Evolutionary conservation across 2,113 vertebrate genomes (phyloP).

Genomic region (Camelus bactrianus): DNA sequence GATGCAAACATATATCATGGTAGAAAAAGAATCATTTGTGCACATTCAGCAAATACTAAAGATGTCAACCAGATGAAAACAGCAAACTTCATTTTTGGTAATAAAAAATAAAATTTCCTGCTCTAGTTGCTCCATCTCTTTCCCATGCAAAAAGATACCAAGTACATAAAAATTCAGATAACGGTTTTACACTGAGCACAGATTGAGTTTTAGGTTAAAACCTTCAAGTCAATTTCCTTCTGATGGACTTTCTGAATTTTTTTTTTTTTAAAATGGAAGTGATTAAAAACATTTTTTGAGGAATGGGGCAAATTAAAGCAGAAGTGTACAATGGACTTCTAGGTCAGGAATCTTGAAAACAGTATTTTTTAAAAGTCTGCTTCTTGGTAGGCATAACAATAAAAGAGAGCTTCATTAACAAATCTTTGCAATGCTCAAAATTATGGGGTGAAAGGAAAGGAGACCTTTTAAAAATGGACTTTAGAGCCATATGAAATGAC

Average conservation of each 20-base stretch:
- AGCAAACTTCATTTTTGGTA: slow-evolving; percentile 34
- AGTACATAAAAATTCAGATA: not conserved
- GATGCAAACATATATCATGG: not conserved
- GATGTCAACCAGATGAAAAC: not conserved
- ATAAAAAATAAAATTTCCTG: slow-evolving; percentile 55
- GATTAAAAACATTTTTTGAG: not conserved
- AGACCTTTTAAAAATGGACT: slow-evolving; percentile 70
- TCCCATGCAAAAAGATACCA: not conserved
- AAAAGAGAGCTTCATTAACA: not conserved
- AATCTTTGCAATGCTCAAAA: slow-evolving; percentile 47
- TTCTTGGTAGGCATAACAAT: slow-evolving; percentile 3
- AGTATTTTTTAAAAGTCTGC: slow-evolving; percentile 21
- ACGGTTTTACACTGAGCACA: slow-evolving; percentile 53
- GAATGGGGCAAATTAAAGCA: slow-evolving; percentile 29
- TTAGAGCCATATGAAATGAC: slow-evolving; percentile 68
- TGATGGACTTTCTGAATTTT: not conserved
- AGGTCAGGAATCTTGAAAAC: slow-evolving; percentile 35
- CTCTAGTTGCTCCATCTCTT: not conserved
- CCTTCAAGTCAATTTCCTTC: slow-evolving; percentile 60
- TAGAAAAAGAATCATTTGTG: slow-evolving; percentile 47
- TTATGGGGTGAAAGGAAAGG: slow-evolving; percentile 49
- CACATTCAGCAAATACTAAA: slow-evolving; percentile 36
- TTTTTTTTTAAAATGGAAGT: not conserved
- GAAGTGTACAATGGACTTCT: not conserved
- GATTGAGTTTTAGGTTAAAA: slow-evolving; percentile 59